Percentiles rank a stretch among this genome's conserved stretches.
phyloP scores from a whole-genome alignment of 2,797 vertebrate genomes.

The Fratercula arctica region DNA sequence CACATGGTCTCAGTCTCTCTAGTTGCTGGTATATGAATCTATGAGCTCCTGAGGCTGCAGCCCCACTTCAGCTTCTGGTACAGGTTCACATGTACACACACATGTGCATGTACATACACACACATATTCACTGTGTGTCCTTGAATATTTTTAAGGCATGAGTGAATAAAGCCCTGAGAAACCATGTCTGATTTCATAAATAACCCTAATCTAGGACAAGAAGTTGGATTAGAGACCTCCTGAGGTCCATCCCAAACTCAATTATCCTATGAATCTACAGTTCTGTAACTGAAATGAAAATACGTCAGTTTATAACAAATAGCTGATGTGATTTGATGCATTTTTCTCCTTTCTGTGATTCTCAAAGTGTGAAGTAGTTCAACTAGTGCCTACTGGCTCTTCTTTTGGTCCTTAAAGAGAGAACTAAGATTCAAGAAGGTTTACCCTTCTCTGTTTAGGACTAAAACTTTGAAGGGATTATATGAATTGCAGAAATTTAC shows the following conservation, averaged over 20 bases:
- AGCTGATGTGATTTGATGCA: not conserved
- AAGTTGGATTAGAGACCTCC: not conserved
- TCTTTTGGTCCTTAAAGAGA: not conserved
- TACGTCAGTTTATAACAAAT: not conserved
- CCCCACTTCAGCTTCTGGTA: not conserved
- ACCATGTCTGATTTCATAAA: not conserved
- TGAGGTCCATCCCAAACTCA: not conserved
- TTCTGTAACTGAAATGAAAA: not conserved
- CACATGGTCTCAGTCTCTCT: not conserved
- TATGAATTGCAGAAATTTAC: not conserved
- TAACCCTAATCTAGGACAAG: not conserved
- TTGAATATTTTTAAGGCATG: not conserved
- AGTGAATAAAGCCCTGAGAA: not conserved
- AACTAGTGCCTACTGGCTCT: not conserved
- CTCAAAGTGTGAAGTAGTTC: not conserved
- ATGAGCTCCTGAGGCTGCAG: not conserved
- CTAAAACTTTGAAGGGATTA: not conserved
- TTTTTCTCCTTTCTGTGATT: not conserved
- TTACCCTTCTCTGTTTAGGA: not conserved
- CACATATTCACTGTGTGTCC: not conserved
- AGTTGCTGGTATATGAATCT: not conserved
- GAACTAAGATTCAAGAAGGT: not conserved
- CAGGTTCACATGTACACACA: not conserved
- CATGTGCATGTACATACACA: fast-evolving
- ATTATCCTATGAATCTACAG: not conserved